Evolutionary conservation across 2,888 invertebrate species (phyloP).

Genomic region (Scaptomyza reducta): DNA sequence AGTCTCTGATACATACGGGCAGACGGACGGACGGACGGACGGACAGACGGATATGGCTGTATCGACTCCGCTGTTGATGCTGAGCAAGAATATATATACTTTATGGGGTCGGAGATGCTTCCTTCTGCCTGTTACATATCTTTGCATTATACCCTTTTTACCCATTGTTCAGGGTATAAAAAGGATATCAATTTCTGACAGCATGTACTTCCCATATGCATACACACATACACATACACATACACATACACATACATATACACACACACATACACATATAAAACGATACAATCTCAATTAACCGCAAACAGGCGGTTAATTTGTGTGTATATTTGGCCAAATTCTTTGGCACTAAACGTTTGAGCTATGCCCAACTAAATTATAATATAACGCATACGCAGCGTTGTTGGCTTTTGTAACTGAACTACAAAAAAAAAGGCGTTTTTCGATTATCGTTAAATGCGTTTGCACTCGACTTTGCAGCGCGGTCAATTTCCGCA

Average conservation of each 20-base stretch:
- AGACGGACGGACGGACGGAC: too few species aligned
- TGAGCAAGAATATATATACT: too few species aligned
- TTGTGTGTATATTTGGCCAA: conserved; percentile 60
- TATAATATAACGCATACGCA: conserved; percentile 49
- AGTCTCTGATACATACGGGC: too few species aligned
- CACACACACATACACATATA: not conserved
- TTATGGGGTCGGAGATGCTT: too few species aligned
- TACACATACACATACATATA: not conserved
- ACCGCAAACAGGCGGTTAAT: conserved; percentile 78
- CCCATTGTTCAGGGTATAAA: too few species aligned
- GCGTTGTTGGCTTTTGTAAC: conserved; percentile 13
- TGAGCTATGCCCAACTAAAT: conserved; percentile 21
- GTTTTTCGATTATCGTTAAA: conserved; percentile 21
- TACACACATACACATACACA: not conserved
- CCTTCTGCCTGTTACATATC: too few species aligned
- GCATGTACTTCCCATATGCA: conserved; percentile 22
- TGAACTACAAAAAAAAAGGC: too few species aligned
- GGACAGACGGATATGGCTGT: too few species aligned
- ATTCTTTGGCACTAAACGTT: conserved; percentile 51
- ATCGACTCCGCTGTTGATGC: too few species aligned
- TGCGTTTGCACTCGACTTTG: conserved; percentile 36
- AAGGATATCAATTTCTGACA: conserved; percentile 73
- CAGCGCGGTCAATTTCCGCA: conserved; percentile 58
- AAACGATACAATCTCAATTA: conserved; percentile 79
- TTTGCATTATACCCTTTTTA: too few species aligned